Percentiles rank a stretch among this genome's conserved stretches.
phyloP scores from a whole-genome alignment of 37 sponge, comb jelly and placozoan species.

The Axinella damicornis region DNA sequence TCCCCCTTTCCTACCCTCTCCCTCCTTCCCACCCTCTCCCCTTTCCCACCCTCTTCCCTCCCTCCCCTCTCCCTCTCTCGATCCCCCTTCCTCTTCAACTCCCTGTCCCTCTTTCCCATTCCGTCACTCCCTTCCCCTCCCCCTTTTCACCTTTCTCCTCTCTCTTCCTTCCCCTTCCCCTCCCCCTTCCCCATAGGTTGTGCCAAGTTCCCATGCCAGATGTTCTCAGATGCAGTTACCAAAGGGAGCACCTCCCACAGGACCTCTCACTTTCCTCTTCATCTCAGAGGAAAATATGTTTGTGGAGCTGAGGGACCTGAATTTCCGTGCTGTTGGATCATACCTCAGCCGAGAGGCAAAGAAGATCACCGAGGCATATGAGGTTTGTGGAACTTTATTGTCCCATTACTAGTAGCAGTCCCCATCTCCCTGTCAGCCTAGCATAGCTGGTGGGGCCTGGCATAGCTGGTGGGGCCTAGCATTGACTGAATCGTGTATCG shows the following conservation, averaged over 20 bases:
- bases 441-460: no score
- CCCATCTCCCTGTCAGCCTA: no score
- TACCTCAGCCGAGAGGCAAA: slow-evolving; percentile 86
- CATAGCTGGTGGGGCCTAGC: no score
- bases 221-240: slow-evolving; percentile 65
- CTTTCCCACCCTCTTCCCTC: not conserved
- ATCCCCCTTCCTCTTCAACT: not conserved
- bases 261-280: slow-evolving; percentile 54
- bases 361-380: slow-evolving; percentile 83
- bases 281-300: slow-evolving; percentile 84
- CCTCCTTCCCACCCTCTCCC: not conserved
- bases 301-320: slow-evolving; percentile 84
- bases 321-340: slow-evolving; percentile 86
- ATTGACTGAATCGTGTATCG: not conserved
- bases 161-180: not conserved
- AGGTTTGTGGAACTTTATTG: slow-evolving; percentile 28
- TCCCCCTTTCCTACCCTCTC: not conserved
- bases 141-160: not conserved
- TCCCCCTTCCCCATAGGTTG: not conserved
- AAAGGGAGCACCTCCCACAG: slow-evolving; percentile 33
- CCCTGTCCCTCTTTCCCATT: not conserved
- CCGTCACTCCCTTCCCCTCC: not conserved
- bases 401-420: no score
- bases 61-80: not conserved
- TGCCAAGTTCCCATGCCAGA: slow-evolving; percentile 76